Evolutionary conservation across 2,888 invertebrate genomes (phyloP), one percentile per base, ranked within the genome.

Genomic region (Tachina lurida): DNA sequence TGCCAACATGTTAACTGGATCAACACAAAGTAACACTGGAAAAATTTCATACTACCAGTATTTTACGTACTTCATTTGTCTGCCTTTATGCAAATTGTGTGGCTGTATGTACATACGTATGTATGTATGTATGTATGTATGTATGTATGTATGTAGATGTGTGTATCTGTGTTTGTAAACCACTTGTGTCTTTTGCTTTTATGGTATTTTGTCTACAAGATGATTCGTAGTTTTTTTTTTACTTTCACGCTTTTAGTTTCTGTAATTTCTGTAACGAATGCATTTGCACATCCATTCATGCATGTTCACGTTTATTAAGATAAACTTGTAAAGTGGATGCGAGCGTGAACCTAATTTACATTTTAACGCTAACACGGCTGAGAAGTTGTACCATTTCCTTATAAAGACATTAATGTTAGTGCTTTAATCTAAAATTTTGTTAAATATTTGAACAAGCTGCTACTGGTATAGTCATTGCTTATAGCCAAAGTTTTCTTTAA

Each of bases 1-100:
- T 87, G 68, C 87, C 78, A 87, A 83, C 78, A 84, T 87, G 86
- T 85, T 74, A 86, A 87, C 84, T 86, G 75, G 81, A 83, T 86
- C 82, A 85, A 78, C 82, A 65, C 56, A 65, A 76, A 74, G 70
- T 68, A 45, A 19, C 13, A 47, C 8, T 52, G 13, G 43, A n/a
- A 63, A 70, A 63, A 17, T 1, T 56, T 45, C 45, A 4, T 49
- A n/a, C n/a, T n/a, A n/a, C n/a, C n/a, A 47, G 31, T 22, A 15
- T 10, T 31, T 47, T 49, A 49, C n/a, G 22, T 31, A 67, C 31
- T 49, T 49, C 5, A 17, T 22, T 67, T 31, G 10, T 67, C n/a
- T n/a, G 10, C 31, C 7, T 10, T 15, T 10, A 47, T 22, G 15
- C 7, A 41, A 54, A 62, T 43, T n/a, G 8, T 17, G 10, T 10